phyloP scores from a whole-genome alignment of 2,888 invertebrate genomes.

The Xestia xanthographa region DNA sequence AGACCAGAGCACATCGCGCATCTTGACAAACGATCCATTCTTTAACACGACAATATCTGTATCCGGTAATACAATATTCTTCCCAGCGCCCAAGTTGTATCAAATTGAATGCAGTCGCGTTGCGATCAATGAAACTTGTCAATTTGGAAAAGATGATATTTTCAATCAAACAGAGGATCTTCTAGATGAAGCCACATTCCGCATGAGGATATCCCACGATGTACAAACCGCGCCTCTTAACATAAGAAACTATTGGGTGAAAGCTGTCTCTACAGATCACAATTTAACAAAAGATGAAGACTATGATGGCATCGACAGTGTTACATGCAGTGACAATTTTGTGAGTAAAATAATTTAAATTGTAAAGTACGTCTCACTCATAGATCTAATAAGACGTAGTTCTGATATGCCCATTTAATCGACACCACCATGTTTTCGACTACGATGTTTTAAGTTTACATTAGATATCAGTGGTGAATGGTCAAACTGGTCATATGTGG shows the following conservation, averaged over 20 bases:
- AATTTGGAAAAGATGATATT: constrained; percentile 80
- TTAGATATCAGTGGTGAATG: not conserved
- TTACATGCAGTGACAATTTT: constrained; percentile 82
- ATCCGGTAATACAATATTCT: constrained; percentile 90
- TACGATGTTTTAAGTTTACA: not conserved
- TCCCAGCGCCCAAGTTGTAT: constrained; percentile 91
- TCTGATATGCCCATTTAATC: not conserved
- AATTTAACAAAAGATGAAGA: constrained; percentile 74
- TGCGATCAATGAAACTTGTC: constrained; percentile 82
- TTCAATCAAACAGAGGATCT: constrained; percentile 76
- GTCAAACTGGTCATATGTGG: not conserved
- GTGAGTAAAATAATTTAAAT: constrained; percentile 51
- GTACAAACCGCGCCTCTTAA: constrained; percentile 74
- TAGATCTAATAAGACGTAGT: not conserved
- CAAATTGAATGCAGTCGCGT: constrained; percentile 80
- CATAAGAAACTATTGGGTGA: constrained; percentile 80
- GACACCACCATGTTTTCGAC: not conserved
- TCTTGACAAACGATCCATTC: constrained; percentile 90
- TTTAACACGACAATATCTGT: constrained; percentile 91
- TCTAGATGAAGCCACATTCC: constrained; percentile 72
- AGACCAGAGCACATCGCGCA: constrained; percentile 89
- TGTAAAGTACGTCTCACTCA: not conserved
- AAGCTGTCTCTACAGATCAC: constrained; percentile 77
- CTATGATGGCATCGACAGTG: constrained; percentile 76
- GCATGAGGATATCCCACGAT: constrained; percentile 81